Conservation (phyloP, 2,113 vertebrate species). For the Dendrocopos noguchii region DNA sequence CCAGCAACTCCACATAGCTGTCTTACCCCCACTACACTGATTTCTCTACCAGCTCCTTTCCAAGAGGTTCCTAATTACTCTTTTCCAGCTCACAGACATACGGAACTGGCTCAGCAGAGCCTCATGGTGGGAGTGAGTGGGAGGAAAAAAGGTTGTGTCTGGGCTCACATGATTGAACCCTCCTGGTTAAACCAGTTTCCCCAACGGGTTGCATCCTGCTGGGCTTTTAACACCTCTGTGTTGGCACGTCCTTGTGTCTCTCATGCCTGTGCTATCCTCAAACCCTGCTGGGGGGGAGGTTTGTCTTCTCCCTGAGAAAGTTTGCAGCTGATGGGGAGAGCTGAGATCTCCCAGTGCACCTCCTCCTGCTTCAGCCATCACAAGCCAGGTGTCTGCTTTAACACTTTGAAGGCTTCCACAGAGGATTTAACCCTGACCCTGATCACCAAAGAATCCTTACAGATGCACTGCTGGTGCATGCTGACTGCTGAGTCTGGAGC, state of each 20-base stretch:
- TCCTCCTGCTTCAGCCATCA: background rate
- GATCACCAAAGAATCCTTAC: background rate
- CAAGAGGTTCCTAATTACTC: background rate
- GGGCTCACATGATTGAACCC: background rate
- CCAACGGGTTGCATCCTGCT: background rate
- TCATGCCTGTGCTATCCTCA: background rate
- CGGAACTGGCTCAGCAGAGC: background rate
- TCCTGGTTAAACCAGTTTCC: slow-evolving; percentile 18
- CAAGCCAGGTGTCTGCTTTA: background rate
- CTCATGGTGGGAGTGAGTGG: background rate
- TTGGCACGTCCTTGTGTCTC: background rate
- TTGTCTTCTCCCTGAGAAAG: background rate
- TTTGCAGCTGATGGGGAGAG: background rate
- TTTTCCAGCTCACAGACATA: background rate
- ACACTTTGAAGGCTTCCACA: background rate
- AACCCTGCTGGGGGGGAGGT: background rate
- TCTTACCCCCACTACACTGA: background rate
- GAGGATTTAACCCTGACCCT: background rate
- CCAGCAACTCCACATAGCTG: fast-evolving
- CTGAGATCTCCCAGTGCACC: background rate
- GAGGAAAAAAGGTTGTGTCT: background rate
- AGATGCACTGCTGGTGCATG: background rate
- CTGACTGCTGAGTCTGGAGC: background rate
- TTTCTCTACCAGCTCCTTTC: background rate
- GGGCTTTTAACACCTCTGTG: background rate